A percentile compares a stretch with the other conserved stretches of the same genome.
Evolutionary conservation across 1,140 invertebrate species (phyloP).

Genomic region (Magallana ariakensis): DNA sequence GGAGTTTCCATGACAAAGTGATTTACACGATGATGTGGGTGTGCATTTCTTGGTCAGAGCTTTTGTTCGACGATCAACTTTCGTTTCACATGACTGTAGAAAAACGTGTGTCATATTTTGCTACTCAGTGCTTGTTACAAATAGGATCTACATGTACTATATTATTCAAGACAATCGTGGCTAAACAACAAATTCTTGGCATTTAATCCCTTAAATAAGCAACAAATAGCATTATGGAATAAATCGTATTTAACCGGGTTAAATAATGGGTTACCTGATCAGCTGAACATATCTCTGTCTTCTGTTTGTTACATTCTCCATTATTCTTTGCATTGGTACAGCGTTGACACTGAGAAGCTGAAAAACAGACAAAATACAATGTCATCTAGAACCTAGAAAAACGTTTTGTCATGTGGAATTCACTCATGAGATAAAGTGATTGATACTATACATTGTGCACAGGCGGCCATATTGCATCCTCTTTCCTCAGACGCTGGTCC

Average conservation of each 20-base stretch:
- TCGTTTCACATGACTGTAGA: neutral
- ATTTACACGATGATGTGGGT: neutral
- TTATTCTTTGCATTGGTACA: constrained; percentile 1
- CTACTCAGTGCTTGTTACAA: too few species aligned
- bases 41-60: constrained; percentile 7
- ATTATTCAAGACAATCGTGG: too few species aligned
- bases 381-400: neutral
- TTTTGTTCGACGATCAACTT: constrained; percentile 4
- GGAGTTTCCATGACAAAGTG: constrained; percentile 11
- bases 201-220: too few species aligned
- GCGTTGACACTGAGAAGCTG: neutral
- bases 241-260: too few species aligned
- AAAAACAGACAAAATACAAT: neutral
- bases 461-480: neutral
- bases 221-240: too few species aligned
- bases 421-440: neutral
- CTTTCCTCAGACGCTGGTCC: neutral
- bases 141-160: too few species aligned
- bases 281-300: neutral
- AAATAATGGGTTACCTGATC: neutral
- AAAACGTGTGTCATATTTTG: neutral
- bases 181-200: too few species aligned
- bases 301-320: constrained; percentile 17
- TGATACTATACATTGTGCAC: neutral
- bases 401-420: too few species aligned